Base-by-base conservation (phyloP, 2,888 invertebrate species). In the Spilarctia lutea region DNA sequence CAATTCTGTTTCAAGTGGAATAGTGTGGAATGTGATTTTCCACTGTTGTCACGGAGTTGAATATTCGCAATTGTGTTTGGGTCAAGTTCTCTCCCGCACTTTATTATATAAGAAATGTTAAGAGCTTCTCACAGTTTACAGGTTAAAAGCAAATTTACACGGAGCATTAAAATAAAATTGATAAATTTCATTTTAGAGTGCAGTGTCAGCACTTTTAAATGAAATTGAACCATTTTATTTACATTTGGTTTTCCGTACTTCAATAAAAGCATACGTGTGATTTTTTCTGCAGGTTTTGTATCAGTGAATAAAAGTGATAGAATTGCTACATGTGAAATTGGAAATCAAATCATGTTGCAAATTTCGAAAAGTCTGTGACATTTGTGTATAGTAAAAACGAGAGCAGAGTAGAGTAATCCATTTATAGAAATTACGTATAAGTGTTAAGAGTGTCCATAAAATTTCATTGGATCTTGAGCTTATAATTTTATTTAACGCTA, bases 101-200 rank as follows among this genome's bases (percentile, higher is more conserved):
- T 75, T 73, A 81, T 71, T 78, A 71, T 75, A 75, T 76, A 72
- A 70, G 72, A 81, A 80, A 78, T 75, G 71, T 82, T 78, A 78
- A 79, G 81, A 79, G 77, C 52, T 39, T 42, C 33, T 52, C 56
- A 52, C 45, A 74, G 56, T 79, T 74, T 73, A 72, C 69, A 71
- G 65, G 72, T 75, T 71, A 73, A 68, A 66, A 76, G 71, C 72
- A 65, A 68, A 30, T 79, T 71, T 72, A 71, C 73, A 71, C 72
- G 68, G 73, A 6, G 30, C 65, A 63, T 42, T 67, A 71, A 42
- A 65, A 52, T 63, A 48, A 52, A 39, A 71, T 30, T 66, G n/a
- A n/a, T n/a, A n/a, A n/a, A n/a, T n/a, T n/a, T n/a, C n/a, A n/a
- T n/a, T n/a, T n/a, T n/a, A n/a, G n/a, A n/a, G n/a, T n/a, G n/a